Base-by-base conservation (phyloP, 2,797 vertebrate species). In the Lacerta viridis region DNA sequence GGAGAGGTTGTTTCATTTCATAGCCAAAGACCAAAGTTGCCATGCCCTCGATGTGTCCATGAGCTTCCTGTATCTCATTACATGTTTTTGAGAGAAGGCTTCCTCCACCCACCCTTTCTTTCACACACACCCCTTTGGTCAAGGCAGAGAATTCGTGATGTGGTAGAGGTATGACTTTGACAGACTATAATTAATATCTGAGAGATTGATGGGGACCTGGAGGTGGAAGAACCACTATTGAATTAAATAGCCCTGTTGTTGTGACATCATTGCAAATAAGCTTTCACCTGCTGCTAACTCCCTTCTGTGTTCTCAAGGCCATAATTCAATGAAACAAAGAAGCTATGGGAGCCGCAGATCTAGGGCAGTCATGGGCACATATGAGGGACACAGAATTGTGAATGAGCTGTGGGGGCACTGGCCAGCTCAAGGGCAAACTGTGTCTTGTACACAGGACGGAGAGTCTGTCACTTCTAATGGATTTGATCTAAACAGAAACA, bases 261-360 rank as follows among this genome's bases (percentile, higher is more conserved):
- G 94, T n/a, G 23, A 90, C 90, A 80, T 94, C 89, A 88, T 93
- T 94, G 87, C 91, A 92, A 94, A 91, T 92, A 89, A 87, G 87
- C 84, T 91, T 91, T 95, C 76, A 94, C 92, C 93, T 95, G 92
- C 94, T 95, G 93, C 92, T 95, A n/a, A 0, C 92, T 94, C 91
- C 90, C 85, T 85, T 92, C 87, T 85, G 86, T 86, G 39, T 43
- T 93, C 91, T 81, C 87, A 93, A 91, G 85, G 87, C 91, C 85
- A 87, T 94, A 79, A 92, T 93, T 95, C 92, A 87, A 90, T 43
- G n/a, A 29, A 93, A 94, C 94, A 95, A 95, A 95, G 81, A 80
- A 89, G 59, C 66, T 89, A 84, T 84, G 89, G 41, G 81, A 87
- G 78, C 75, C 46, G 89, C 90, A 88, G 91, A 91, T 85, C 88